Evolutionary conservation across 2,888 invertebrate species (phyloP).

Genomic region (Baccha elongata): DNA sequence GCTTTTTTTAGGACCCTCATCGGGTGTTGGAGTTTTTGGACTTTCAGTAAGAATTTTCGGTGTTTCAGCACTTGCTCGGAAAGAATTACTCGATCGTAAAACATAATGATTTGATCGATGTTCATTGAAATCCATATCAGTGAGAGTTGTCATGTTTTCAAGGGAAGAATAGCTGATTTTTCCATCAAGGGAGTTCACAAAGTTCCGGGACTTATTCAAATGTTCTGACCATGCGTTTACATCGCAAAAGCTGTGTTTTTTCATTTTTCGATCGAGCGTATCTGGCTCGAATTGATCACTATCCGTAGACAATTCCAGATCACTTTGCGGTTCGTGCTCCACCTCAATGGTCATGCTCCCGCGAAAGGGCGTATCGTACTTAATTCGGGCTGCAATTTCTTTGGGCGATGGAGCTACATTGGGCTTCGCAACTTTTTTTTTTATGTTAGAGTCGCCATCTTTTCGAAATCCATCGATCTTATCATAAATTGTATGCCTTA

Average conservation of each 20-base stretch:
- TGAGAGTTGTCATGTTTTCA: constrained; percentile 77
- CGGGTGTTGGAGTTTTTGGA: constrained; percentile 27
- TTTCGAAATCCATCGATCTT: constrained; percentile 81
- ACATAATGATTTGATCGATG: constrained; percentile 84
- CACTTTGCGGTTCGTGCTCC: constrained; percentile 90
- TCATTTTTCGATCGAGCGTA: constrained; percentile 91
- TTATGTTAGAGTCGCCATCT: constrained; percentile 78
- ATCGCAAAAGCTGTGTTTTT: constrained; percentile 83
- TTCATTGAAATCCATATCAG: constrained; percentile 77
- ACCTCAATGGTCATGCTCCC: constrained; percentile 93
- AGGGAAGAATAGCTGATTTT: constrained; percentile 74
- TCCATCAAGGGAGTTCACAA: constrained; percentile 78
- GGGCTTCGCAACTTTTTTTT: constrained; percentile 77
- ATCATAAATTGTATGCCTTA: constrained; percentile 88
- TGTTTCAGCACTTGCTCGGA: constrained; percentile 83
- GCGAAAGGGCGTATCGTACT: constrained; percentile 85
- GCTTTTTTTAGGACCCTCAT: constrained; percentile 44
- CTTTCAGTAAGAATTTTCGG: constrained; percentile 7
- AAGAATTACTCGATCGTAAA: constrained; percentile 88
- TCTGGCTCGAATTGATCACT: constrained; percentile 94
- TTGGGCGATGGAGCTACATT: constrained; percentile 75
- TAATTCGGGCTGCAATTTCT: constrained; percentile 82
- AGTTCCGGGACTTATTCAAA: constrained; percentile 82
- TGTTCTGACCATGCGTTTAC: constrained; percentile 84
- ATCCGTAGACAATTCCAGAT: constrained; percentile 85